Percentiles rank a stretch among this genome's conserved stretches.
These are phyloP conservation scores for Dasypogon diadema DNA, from an alignment of 2,888 invertebrate species.

Conservation along the genomic window DNA sequence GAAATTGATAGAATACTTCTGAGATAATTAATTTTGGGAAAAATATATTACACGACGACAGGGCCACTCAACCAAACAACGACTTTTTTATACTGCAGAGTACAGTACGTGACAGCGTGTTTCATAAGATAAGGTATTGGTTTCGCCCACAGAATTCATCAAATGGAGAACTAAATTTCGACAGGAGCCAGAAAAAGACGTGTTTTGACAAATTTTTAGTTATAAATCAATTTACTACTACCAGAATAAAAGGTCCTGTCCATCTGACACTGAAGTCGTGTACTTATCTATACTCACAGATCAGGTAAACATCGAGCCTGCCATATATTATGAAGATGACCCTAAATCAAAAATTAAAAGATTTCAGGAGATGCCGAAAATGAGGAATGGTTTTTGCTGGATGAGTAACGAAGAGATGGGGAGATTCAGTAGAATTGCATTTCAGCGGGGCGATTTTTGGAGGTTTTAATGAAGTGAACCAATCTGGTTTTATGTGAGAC, in stretches of 20 bases:
- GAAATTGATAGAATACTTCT: constrained; percentile 37
- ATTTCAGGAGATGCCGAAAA: constrained; percentile 1
- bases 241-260: constrained; percentile 27
- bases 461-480: too few species aligned
- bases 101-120: constrained; percentile 19
- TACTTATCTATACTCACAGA: constrained; percentile 13
- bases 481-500: too few species aligned
- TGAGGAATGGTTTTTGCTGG: not conserved
- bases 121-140: constrained; percentile 2
- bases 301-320: constrained; percentile 35
- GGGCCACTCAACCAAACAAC: constrained; percentile 37
- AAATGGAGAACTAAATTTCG: not conserved
- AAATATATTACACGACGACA: constrained; percentile 46
- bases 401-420: too few species aligned
- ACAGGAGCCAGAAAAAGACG: not conserved
- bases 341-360: constrained; percentile 33
- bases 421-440: too few species aligned
- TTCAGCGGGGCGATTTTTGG: too few species aligned
- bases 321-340: constrained; percentile 11
- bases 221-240: constrained; percentile 7
- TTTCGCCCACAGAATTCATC: not conserved
- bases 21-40: constrained; percentile 25
- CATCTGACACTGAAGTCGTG: constrained; percentile 20
- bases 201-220: constrained; percentile 26
- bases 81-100: not conserved